A percentile compares a stretch with the other conserved stretches of the same genome.
Evolutionary conservation across 2,113 vertebrate genomes (phyloP).

Genomic region (Columba janthina): DNA sequence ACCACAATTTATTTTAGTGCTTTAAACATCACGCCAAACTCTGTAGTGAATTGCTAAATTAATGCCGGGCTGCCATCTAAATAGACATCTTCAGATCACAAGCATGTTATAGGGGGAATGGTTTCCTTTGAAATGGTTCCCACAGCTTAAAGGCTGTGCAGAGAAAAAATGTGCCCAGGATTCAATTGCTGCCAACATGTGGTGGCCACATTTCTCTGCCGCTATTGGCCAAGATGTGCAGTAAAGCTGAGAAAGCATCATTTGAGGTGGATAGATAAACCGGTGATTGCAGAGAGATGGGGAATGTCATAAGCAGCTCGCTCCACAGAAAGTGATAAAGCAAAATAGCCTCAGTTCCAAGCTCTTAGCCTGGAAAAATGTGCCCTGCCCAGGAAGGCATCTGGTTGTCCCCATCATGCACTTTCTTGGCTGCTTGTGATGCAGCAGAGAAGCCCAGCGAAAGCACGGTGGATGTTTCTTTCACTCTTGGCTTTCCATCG

Average conservation of each 20-base stretch:
- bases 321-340: background rate
- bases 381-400: background rate
- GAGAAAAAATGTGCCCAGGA: slow-evolving; percentile 79
- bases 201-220: slow-evolving; percentile 82
- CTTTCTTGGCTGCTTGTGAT: background rate
- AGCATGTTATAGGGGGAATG: slow-evolving; percentile 81
- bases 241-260: slow-evolving; percentile 43
- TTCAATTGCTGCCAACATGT: slow-evolving; percentile 83
- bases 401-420: background rate
- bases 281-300: background rate
- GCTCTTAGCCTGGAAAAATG: background rate
- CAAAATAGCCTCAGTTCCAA: background rate
- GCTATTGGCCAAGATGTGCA: slow-evolving; percentile 35
- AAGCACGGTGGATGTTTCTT: background rate
- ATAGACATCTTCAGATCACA: slow-evolving; percentile 82
- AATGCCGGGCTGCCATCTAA: slow-evolving; percentile 80
- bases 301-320: background rate
- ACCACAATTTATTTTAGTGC: slow-evolving; percentile 78
- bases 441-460: background rate
- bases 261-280: slow-evolving; percentile 52
- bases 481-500: background rate
- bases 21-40: slow-evolving; percentile 78
- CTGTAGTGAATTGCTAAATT: slow-evolving; percentile 78
- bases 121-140: slow-evolving; percentile 86
- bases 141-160: slow-evolving; percentile 77